Evolutionary conservation across 1,140 invertebrate species (phyloP), one percentile per base, ranked within the genome.

Genomic region (Maniola jurtina): DNA sequence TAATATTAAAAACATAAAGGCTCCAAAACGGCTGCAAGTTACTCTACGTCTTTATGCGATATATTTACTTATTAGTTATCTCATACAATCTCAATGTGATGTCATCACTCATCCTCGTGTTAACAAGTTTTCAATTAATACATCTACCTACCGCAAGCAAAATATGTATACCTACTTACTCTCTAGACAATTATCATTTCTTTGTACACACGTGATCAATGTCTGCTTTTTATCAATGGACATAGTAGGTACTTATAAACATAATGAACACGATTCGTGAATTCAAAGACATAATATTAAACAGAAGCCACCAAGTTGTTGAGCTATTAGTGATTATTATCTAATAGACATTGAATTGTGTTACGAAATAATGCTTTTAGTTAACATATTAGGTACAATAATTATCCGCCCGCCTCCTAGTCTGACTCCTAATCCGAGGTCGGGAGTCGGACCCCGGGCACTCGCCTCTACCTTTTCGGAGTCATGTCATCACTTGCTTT

Each of bases 1-100:
- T 38, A 6, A 9, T 38, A 38, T 38, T 38, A 7, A 9, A 38
- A 0, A 38, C 7, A 9, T 38, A 38, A 38, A 38, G 10, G 6
- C 38, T 7, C 10, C 38, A 38, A 38, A 7, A 1, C 10, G 10
- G 7, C 38, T 38, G 38, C 2, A 38, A 38, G 38, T 3, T 38
- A 47, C 11, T 61, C n/a, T 42, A 52, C 6, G 48, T 48, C 14
- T 48, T 48, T 48, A n/a, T 48, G 14, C 16, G 16, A n/a, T 6
- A 63, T 73, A 77, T 87, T 87, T 86, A 82, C 79, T 79, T 83
- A 85, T 76, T 85, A 86, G 85, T 9, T 40, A 52, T 52, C 6
- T 25, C 8, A 15, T 55, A 14, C n/a, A 34, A 34, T 6, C 8
- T 85, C 79, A 80, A 76, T 80, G 79, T 87, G 86, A 87, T 86